These are phyloP conservation scores for Eilema caniola DNA, from an alignment of 2,888 invertebrate genomes.

Conservation along the genomic window DNA sequence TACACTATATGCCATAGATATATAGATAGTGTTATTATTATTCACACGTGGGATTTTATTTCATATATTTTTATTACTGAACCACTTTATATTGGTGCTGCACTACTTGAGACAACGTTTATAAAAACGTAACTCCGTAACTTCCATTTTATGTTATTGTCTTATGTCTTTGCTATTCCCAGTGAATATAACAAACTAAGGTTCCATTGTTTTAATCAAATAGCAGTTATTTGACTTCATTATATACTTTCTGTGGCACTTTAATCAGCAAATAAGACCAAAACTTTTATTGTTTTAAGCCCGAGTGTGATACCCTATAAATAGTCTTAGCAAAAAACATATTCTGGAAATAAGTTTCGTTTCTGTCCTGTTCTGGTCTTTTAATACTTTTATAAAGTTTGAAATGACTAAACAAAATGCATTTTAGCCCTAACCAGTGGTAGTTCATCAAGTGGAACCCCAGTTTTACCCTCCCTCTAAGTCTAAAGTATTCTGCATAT, in stretches of 20 bases:
- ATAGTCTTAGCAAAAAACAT: too few species aligned
- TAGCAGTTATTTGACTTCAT: neutral
- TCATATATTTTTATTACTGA: too few species aligned
- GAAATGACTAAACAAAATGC: neutral
- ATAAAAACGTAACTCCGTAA: neutral
- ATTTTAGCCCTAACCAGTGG: too few species aligned
- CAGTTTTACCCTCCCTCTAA: neutral
- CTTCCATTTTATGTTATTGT: neutral
- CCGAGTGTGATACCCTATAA: neutral
- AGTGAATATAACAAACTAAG: neutral
- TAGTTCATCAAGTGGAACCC: neutral
- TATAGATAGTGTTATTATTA: too few species aligned
- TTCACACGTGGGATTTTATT: too few species aligned
- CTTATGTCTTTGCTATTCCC: neutral
- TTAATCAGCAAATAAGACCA: neutral
- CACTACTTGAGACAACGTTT: neutral
- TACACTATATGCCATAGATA: too few species aligned
- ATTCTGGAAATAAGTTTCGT: neutral
- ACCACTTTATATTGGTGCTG: too few species aligned
- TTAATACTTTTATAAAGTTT: neutral
- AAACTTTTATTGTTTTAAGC: neutral
- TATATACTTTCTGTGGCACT: neutral
- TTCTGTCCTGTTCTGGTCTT: neutral
- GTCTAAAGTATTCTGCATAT: too few species aligned
- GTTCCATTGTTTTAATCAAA: neutral